Evolutionary conservation across 2,113 vertebrate species (phyloP).

Genomic region (Cyprinodon brontotheroides): DNA sequence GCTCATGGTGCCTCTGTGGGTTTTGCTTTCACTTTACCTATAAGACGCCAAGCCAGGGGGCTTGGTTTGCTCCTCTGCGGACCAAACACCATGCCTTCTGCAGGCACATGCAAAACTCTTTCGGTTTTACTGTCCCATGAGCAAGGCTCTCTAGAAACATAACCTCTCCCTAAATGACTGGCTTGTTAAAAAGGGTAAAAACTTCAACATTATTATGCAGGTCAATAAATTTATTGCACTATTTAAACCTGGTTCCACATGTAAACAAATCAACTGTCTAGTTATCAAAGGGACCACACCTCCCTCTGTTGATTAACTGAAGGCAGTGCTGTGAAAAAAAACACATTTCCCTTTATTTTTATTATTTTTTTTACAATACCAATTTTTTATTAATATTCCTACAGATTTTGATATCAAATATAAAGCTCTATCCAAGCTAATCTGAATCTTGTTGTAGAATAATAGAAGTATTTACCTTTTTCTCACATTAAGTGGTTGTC

Average conservation of each 20-base stretch:
- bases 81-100: background rate
- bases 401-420: background rate
- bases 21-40: conserved; percentile 42
- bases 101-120: background rate
- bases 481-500: too few species aligned
- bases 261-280: background rate
- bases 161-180: too few species aligned
- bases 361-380: background rate
- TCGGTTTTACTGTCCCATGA: background rate
- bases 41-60: background rate
- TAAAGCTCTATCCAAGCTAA: background rate
- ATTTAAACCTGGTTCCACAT: background rate
- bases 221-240: background rate
- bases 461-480: too few species aligned
- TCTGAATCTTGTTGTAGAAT: background rate
- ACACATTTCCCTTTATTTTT: background rate
- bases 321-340: background rate
- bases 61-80: background rate
- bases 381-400: background rate
- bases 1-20: background rate
- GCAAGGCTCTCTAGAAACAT: background rate
- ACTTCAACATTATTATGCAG: background rate
- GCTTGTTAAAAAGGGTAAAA: too few species aligned
- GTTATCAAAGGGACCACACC: background rate
- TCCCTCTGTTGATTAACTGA: background rate